These are phyloP conservation scores for Scrobipalpa costella DNA, from an alignment of 2,888 invertebrate species.

Conservation along the genomic window DNA sequence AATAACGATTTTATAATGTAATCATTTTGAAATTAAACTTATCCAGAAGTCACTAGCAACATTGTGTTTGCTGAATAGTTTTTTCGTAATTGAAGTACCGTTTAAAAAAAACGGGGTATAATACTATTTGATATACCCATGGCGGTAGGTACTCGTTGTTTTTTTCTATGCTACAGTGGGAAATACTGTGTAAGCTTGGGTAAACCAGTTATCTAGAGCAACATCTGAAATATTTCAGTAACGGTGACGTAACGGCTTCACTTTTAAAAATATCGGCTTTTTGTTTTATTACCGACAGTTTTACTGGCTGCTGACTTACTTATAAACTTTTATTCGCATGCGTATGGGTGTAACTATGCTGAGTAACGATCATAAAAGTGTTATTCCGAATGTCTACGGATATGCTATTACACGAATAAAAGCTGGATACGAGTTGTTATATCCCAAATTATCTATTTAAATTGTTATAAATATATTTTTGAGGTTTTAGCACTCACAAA, in stretches of 20 bases:
- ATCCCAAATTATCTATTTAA: too few relatives aligned
- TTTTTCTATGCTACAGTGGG: not conserved
- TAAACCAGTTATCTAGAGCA: conserved; percentile 16
- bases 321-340: conserved; percentile 38
- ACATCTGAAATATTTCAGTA: conserved; percentile 23
- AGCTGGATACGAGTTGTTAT: too few relatives aligned
- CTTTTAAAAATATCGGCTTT: conserved; percentile 28
- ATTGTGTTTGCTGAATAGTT: too few relatives aligned
- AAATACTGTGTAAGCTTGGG: not conserved
- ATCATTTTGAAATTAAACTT: too few relatives aligned
- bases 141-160: too few relatives aligned
- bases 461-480: too few relatives aligned
- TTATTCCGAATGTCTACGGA: not conserved
- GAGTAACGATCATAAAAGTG: not conserved
- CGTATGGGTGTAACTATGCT: not conserved
- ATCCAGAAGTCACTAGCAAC: too few relatives aligned
- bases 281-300: conserved; percentile 44
- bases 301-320: conserved; percentile 39
- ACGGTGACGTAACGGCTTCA: conserved; percentile 21
- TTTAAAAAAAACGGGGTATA: too few relatives aligned
- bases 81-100: too few relatives aligned
- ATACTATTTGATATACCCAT: too few relatives aligned
- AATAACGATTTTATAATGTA: too few relatives aligned
- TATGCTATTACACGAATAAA: not conserved
- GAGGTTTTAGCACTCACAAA: too few relatives aligned